Percentiles rank a stretch among this genome's conserved stretches.
Evolutionary conservation across 2,113 vertebrate genomes (phyloP).

Genomic region (Heliornis fulica): DNA sequence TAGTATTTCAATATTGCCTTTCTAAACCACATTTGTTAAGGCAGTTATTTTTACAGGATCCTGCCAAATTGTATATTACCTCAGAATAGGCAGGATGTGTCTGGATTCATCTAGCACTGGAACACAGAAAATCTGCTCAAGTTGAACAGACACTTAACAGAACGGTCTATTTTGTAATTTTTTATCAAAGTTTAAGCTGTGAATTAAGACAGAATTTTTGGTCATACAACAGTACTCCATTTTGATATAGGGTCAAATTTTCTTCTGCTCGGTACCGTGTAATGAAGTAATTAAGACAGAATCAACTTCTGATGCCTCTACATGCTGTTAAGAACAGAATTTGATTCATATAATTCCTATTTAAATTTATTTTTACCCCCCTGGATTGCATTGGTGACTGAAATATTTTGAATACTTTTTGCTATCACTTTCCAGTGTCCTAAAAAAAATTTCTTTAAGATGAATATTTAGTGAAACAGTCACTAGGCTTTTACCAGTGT

Average conservation of each 20-base stretch:
- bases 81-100: neutral
- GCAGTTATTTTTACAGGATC: slow-evolving; percentile 14
- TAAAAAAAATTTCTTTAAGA: neutral
- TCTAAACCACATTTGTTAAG: slow-evolving; percentile 4
- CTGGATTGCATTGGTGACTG: neutral
- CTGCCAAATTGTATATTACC: neutral
- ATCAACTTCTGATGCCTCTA: neutral
- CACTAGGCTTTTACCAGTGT: neutral
- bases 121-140: neutral
- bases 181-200: slow-evolving; percentile 33
- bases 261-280: neutral
- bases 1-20: slow-evolving; percentile 5
- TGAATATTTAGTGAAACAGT: neutral
- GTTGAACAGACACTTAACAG: slow-evolving; percentile 8
- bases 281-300: neutral
- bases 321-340: neutral
- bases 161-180: slow-evolving; percentile 9
- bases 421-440: neutral
- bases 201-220: slow-evolving; percentile 9
- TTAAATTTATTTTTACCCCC: neutral
- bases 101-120: slow-evolving; percentile 19
- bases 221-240: neutral
- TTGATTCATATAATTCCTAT: neutral
- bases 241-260: neutral
- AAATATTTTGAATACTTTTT: neutral